Evolutionary conservation across 2,888 invertebrate species (phyloP).

Genomic region (Agrochola lychnidis): DNA sequence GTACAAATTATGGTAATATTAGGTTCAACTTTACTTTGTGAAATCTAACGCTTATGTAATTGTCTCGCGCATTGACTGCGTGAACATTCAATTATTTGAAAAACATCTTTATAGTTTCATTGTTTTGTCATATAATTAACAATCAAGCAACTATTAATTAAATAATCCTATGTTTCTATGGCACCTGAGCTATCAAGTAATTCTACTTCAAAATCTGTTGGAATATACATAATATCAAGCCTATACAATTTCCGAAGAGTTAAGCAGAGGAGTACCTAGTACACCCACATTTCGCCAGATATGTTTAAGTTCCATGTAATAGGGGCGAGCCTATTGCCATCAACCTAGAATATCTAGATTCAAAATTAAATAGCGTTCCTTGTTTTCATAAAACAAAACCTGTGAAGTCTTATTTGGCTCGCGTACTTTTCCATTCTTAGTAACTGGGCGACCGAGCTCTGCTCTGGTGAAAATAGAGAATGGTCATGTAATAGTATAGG

Average conservation of each 20-base stretch:
- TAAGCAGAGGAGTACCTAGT: too few species aligned
- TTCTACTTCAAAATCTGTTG: not conserved
- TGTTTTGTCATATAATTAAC: constrained; percentile 18
- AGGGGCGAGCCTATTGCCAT: too few species aligned
- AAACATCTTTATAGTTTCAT: constrained; percentile 15
- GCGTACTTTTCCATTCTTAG: not conserved
- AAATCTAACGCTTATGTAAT: not conserved
- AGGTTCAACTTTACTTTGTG: not conserved
- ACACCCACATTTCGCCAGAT: too few species aligned
- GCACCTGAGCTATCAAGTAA: not conserved
- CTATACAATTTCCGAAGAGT: too few species aligned
- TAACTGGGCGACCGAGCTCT: too few species aligned
- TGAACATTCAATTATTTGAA: constrained; percentile 10
- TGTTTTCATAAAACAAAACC: constrained; percentile 8
- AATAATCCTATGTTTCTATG: not conserved
- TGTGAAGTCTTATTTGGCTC: not conserved
- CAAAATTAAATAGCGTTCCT: not conserved
- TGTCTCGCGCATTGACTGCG: not conserved
- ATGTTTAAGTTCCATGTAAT: too few species aligned
- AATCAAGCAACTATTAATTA: not conserved
- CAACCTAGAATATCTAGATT: not conserved
- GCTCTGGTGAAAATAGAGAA: too few species aligned
- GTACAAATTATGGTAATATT: not conserved
- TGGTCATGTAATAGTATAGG: too few species aligned
- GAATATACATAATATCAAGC: too few species aligned